Base-by-base conservation (phyloP, 2,888 invertebrate genomes). In the Steinernema scapterisci region DNA sequence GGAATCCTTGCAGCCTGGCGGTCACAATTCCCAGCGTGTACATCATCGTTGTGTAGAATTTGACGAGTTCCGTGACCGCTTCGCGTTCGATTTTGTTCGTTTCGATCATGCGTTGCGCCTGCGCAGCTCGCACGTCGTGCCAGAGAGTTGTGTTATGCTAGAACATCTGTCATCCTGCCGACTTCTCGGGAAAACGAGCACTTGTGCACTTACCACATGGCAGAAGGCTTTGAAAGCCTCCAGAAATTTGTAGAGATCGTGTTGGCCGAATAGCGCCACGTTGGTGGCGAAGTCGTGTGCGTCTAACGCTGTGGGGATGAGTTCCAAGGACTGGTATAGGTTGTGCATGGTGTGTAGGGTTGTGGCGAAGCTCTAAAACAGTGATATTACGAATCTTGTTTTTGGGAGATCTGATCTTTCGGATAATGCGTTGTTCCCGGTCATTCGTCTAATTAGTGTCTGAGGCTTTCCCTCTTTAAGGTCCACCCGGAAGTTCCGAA, bases 21-120 rank as follows among this genome's bases (percentile, higher is more conserved):
- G 44, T 46, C 11, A 71, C 46, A 21, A 71, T 71, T 44, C 45
- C 71, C 13, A 71, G 23, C 43, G 71, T 71, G 71, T 71, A 71
- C 44, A 71, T 46, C 71, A 71, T 71, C 43, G 44, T 71, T 7
- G 71, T 45, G 46, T 71, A 71, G 23, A 71, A 71, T 19, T 44
- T 46, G 45, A 71, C 71, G 45, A 71, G 71, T 23, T 71, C 45
- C 3, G n/a, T 46, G n/a, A 71, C 71, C 43, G 21, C 6, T 21
- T 71, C 71, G n/a, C 46, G 45, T 19, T n/a, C 19, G 45, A 71
- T 21, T 23, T 44, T 19, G 21, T 71, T 44, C 23, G 23, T 44
- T 13, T 71, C 71, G 44, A 71, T 25, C 71, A 71, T 71, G 71
- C 71, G 71, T n/a, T 71, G 71, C 44, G 46, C 46, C 71, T 71